Base-by-base conservation (phyloP, 1,140 invertebrate species). In the Pararge aegeria region DNA sequence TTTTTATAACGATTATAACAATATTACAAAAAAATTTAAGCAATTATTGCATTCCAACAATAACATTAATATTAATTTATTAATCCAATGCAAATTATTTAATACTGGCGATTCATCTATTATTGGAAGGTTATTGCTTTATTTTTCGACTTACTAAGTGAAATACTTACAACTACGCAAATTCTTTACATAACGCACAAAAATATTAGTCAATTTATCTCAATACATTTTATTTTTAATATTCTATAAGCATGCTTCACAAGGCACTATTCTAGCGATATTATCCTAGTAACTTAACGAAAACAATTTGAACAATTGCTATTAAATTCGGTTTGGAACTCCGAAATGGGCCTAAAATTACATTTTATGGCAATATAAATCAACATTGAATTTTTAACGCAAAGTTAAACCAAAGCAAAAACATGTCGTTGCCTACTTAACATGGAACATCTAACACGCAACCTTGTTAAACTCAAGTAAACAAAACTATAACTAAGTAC, bases 181-280 rank as follows among this genome's bases (percentile, higher is more conserved):
- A 61, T 67, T 74, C 70, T 70, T 73, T 71, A 78, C 72, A 75
- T 61, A 67, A 69, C 86, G 80, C 81, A 83, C 70, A 83, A 85
- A 87, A 84, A 89, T 83, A 83, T 73, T 74, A 78, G 52, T 75
- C 64, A 73, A 75, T 24, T 24, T 75, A 71, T 71, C 74, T 73
- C 62, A 76, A 64, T 73, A 69, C 64, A 55, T 66, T 72, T 60
- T 68, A 64, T 20, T 73, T 34, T 34, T 1, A 34, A 73, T 74
- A 75, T 65, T 74, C 74, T 75, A 73, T 85, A 89, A 87, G 86
- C 86, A 87, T 89, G 83, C 80, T 75, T 86, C 78, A 83, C 83
- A 89, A 89, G 86, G 86, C 86, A 89, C 86, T 89, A 89, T 83
- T 78, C 86, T 89, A 89, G 86, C 78, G 81, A 86, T 79, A 89